Evolutionary conservation across 2,797 vertebrate genomes (phyloP).

Genomic region (Mormyrops boulengeri): DNA sequence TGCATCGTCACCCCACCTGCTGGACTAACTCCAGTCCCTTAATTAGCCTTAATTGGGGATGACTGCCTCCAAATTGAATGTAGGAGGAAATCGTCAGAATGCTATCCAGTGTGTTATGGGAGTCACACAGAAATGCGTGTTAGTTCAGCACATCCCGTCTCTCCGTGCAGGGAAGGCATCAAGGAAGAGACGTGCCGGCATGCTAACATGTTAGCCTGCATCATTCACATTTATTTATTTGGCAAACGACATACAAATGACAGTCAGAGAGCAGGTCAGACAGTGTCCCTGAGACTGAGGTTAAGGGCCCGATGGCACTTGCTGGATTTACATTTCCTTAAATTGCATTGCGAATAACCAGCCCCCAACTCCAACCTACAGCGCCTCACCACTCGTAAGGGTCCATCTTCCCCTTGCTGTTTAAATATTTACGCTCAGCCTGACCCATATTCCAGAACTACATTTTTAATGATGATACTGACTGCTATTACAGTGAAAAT

Average conservation of each 20-base stretch:
- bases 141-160: background rate
- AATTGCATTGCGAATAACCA: background rate
- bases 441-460: constrained; percentile 7
- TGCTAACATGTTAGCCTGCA: background rate
- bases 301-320: background rate
- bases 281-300: background rate
- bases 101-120: background rate
- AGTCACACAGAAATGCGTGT: background rate
- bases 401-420: background rate
- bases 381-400: background rate
- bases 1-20: background rate
- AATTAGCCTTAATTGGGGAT: background rate
- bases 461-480: constrained; percentile 13
- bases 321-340: background rate
- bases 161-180: background rate
- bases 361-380: background rate
- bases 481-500: background rate
- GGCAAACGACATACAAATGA: background rate
- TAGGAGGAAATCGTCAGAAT: background rate
- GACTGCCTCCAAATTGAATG: background rate
- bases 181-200: background rate
- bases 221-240: background rate
- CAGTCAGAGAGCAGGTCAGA: background rate
- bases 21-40: background rate
- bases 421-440: constrained; percentile 21